These are phyloP conservation scores for Junonia oenone DNA, from an alignment of 2,888 invertebrate species.

Conservation along the genomic window DNA sequence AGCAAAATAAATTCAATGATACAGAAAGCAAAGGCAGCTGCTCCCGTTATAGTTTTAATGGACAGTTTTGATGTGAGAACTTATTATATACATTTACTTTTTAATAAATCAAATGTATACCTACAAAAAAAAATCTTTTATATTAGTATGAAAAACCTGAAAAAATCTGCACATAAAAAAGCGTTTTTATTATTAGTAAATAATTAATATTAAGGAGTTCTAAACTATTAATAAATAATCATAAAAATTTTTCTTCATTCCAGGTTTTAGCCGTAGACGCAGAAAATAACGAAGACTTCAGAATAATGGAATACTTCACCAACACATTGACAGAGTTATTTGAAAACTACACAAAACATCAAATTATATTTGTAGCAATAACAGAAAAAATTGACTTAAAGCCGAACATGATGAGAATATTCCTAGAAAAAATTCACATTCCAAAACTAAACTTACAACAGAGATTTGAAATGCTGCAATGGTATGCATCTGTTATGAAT, in stretches of 20 bases:
- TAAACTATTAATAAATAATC: too few relatives aligned
- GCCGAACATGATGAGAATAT: slow-evolving; percentile 83
- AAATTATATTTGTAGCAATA: slow-evolving; percentile 86
- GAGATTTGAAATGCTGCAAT: slow-evolving; percentile 82
- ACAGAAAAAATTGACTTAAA: slow-evolving; percentile 83
- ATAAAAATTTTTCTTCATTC: too few relatives aligned
- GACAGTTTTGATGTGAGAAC: slow-evolving; percentile 86
- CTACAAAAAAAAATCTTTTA: not conserved
- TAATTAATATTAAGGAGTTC: too few relatives aligned
- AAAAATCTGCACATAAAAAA: too few relatives aligned
- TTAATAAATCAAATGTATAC: too few relatives aligned
- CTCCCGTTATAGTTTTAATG: slow-evolving; percentile 87
- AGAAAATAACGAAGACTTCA: slow-evolving; percentile 88
- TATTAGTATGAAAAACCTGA: too few relatives aligned
- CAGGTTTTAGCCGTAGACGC: slow-evolving; percentile 87
- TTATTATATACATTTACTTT: too few relatives aligned
- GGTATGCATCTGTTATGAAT: slow-evolving; percentile 81
- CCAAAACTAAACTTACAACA: slow-evolving; percentile 79
- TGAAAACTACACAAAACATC: slow-evolving; percentile 80
- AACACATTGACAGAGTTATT: slow-evolving; percentile 83
- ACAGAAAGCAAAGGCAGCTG: slow-evolving; percentile 83
- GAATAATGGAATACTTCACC: slow-evolving; percentile 84
- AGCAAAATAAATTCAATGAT: slow-evolving; percentile 86
- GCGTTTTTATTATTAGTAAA: too few relatives aligned
- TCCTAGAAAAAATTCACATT: slow-evolving; percentile 84